Percentiles rank a stretch among this genome's conserved stretches.
phyloP scores from a whole-genome alignment of 2,888 invertebrate genomes.

The Chydorus sphaericus region DNA sequence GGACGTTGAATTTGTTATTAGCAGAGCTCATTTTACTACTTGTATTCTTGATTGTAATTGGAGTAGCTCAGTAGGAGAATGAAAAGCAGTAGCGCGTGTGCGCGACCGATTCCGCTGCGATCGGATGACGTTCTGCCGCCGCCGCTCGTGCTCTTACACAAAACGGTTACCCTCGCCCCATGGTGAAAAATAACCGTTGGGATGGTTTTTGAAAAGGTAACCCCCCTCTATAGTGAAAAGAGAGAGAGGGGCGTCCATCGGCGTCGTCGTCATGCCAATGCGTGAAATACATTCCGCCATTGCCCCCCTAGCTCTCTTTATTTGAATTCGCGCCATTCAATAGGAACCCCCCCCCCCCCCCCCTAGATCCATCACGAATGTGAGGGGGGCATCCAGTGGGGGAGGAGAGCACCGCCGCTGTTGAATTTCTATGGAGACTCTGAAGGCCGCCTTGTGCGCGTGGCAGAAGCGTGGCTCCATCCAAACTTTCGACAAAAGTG shows the following conservation, averaged over 20 bases:
- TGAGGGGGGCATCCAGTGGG: background rate
- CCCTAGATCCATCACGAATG: background rate
- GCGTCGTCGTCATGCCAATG: background rate
- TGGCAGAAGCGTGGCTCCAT: slow-evolving; percentile 8
- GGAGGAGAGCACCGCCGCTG: background rate
- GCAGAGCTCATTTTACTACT: too few species aligned
- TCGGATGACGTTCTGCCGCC: slow-evolving; percentile 2
- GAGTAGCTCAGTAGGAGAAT: background rate
- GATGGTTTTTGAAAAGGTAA: too few species aligned
- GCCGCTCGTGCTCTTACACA: background rate
- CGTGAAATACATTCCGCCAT: slow-evolving; percentile 2
- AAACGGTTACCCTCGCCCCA: background rate
- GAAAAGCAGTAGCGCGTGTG: background rate
- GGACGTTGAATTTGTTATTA: background rate
- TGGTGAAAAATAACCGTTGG: slow-evolving; percentile 1
- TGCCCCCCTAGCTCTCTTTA: background rate
- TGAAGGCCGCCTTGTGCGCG: background rate
- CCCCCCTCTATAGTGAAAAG: background rate
- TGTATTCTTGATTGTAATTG: too few species aligned
- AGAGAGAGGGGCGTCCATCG: slow-evolving; percentile 1
- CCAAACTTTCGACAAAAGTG: too few species aligned
- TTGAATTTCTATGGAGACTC: background rate
- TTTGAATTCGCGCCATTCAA: too few species aligned
- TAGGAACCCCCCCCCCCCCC: background rate
- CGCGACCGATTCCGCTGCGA: slow-evolving; percentile 7